These are phyloP conservation scores for Oryzias curvinotus DNA, from an alignment of 2,113 vertebrate species.

Conservation along the genomic window DNA sequence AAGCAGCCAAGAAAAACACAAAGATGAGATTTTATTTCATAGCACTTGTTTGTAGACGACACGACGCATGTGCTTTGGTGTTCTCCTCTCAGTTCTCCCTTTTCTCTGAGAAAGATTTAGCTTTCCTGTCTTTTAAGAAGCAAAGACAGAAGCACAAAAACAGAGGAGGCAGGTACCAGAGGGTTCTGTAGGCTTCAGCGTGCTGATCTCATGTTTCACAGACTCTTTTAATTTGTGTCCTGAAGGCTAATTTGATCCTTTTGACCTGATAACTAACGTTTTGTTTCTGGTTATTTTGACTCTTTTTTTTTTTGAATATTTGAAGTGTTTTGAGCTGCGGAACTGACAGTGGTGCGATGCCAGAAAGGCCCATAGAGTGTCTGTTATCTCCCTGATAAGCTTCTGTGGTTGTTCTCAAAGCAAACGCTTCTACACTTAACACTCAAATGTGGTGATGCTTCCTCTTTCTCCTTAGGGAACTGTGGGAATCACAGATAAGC, in stretches of 20 bases:
- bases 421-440: slow-evolving; percentile 40
- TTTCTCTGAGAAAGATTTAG: too few species aligned
- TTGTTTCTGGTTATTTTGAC: neutral
- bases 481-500: slow-evolving; percentile 15
- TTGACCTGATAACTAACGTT: slow-evolving; percentile 17
- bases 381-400: slow-evolving; percentile 38
- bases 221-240: slow-evolving; percentile 21
- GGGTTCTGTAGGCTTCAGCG: slow-evolving; percentile 16
- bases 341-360: neutral
- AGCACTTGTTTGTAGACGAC: too few species aligned
- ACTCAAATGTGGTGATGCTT: slow-evolving; percentile 31
- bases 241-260: slow-evolving; percentile 18
- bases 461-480: slow-evolving; percentile 15
- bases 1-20: too few species aligned
- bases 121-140: too few species aligned
- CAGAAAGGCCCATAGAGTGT: slow-evolving; percentile 11
- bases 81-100: too few species aligned
- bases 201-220: slow-evolving; percentile 50
- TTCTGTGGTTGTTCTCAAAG: slow-evolving; percentile 39
- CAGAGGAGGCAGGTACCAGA: too few species aligned
- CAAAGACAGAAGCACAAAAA: too few species aligned
- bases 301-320: neutral
- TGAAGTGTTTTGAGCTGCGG: neutral
- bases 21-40: too few species aligned
- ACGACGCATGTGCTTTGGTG: too few species aligned